A percentile compares a stretch with the other conserved stretches of the same genome.
These are phyloP conservation scores for Germaria angustata DNA, from an alignment of 2,888 invertebrate genomes.

Conservation along the genomic window DNA sequence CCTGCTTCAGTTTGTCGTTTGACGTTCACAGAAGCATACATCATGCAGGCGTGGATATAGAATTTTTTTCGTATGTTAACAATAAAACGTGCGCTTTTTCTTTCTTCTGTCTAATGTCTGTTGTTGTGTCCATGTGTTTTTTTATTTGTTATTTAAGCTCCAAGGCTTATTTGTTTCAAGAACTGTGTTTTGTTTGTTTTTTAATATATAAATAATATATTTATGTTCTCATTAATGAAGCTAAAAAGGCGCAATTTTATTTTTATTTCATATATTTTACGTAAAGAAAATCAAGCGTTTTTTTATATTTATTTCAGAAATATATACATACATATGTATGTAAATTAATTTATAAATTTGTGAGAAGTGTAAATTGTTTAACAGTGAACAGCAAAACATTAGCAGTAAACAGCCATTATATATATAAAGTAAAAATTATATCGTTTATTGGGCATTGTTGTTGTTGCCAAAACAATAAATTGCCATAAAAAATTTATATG, in stretches of 20 bases:
- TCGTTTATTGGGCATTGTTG: constrained; percentile 25
- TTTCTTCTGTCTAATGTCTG: background rate
- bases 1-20: constrained; percentile 79
- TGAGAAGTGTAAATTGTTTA: constrained; percentile 21
- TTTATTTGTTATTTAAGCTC: constrained; percentile 8
- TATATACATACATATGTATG: background rate
- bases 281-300: background rate
- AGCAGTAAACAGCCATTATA: constrained; percentile 12
- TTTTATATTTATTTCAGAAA: constrained; percentile 8
- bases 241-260: constrained; percentile 43
- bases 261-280: no score
- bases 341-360: background rate
- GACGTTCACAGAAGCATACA: constrained; percentile 77
- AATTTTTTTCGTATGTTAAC: constrained; percentile 59
- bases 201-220: constrained; percentile 12
- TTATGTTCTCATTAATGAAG: constrained; percentile 38
- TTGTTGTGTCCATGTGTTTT: constrained; percentile 18
- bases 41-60: constrained; percentile 69
- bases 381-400: constrained; percentile 26
- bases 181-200: constrained; percentile 5
- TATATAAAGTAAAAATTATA: background rate
- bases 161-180: background rate
- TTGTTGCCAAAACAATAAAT: constrained; percentile 44
- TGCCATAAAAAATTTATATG: background rate
- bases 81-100: constrained; percentile 66